A percentile compares a stretch with the other conserved stretches of the same genome.
Conservation (phyloP, 2,113 vertebrate genomes). For the Dipodomys stephensi region DNA sequence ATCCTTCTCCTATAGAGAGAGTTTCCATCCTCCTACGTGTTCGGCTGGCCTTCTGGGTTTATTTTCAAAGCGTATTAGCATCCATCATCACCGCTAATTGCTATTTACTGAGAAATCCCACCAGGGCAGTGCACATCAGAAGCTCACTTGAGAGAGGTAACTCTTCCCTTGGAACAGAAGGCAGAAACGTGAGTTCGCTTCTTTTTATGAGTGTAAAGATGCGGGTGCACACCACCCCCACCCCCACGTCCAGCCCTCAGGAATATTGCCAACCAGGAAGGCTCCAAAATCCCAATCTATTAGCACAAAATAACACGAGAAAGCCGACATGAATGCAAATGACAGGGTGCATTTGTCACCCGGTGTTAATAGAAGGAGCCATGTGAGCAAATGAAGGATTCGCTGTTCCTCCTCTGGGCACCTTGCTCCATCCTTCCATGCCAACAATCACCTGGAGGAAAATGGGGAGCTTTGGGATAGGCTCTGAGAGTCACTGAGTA, state of each 20-base stretch:
- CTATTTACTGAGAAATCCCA: conserved; percentile 39
- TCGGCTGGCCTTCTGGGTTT: neutral
- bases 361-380: conserved; percentile 24
- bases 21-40: neutral
- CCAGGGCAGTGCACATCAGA: neutral
- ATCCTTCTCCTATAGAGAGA: neutral
- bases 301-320: neutral
- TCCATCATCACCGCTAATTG: conserved; percentile 53
- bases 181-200: conserved; percentile 7
- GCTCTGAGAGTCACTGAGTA: neutral
- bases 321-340: conserved; percentile 3
- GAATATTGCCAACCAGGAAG: neutral
- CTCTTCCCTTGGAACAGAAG: neutral
- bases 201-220: neutral
- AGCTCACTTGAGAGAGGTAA: conserved; percentile 28
- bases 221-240: neutral
- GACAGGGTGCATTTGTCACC: neutral
- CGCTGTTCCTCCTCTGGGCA: neutral
- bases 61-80: neutral
- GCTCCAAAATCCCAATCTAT: conserved; percentile 46
- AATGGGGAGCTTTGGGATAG: neutral
- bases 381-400: conserved; percentile 23
- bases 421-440: neutral
- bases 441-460: neutral
- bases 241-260: neutral